phyloP scores from a whole-genome alignment of 2,113 vertebrate species.

The Tapirus terrestris region DNA sequence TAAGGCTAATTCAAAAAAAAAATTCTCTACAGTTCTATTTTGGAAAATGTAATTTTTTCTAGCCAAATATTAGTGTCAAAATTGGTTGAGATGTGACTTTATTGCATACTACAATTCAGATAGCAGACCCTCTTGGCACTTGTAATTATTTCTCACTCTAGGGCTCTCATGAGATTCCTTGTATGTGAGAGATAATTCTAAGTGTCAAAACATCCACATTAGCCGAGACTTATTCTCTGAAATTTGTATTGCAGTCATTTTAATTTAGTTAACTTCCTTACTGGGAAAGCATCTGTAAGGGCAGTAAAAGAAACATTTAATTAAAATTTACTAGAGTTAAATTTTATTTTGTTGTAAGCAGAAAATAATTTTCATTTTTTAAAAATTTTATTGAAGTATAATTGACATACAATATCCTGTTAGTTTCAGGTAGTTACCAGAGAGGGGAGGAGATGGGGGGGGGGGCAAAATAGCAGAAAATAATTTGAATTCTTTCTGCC shows the following conservation, averaged over 20 bases:
- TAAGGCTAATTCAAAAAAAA: neutral
- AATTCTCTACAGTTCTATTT: neutral
- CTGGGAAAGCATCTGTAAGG: neutral
- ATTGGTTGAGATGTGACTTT: slow-evolving; percentile 7
- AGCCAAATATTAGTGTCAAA: neutral
- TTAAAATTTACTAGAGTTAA: slow-evolving; percentile 25
- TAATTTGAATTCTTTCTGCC: neutral
- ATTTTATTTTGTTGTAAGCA: neutral
- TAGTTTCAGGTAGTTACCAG: too few relatives aligned
- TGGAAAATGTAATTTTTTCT: neutral
- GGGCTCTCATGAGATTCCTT: neutral
- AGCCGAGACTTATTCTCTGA: neutral
- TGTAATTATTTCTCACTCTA: neutral
- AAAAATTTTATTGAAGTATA: too few relatives aligned
- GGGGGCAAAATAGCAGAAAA: neutral
- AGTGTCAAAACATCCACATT: neutral
- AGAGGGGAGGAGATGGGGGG: too few relatives aligned
- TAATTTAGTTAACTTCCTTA: slow-evolving; percentile 9
- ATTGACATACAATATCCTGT: too few relatives aligned
- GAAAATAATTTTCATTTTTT: neutral
- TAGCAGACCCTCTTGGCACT: neutral
- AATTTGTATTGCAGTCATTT: slow-evolving; percentile 23
- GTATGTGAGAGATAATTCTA: neutral
- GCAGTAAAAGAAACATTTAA: neutral
- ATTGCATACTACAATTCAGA: neutral